phyloP scores from a whole-genome alignment of 1,140 invertebrate genomes.

The Drosophila jambulina region DNA sequence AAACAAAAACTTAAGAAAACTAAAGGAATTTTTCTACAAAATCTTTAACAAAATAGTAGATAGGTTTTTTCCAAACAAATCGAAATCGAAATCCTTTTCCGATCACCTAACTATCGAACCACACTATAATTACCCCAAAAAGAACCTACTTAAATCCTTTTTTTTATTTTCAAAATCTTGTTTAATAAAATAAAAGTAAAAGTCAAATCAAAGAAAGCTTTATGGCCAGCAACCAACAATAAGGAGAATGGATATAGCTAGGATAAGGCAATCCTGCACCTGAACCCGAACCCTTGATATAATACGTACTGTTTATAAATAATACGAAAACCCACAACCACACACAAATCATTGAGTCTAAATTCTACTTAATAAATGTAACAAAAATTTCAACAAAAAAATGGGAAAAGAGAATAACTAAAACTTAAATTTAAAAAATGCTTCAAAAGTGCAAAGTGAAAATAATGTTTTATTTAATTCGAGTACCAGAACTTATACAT shows the following conservation, averaged over 20 bases:
- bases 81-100: constrained; percentile 27
- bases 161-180: constrained; percentile 33
- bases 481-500: constrained; percentile 71
- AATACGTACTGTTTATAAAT: constrained; percentile 56
- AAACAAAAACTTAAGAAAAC: constrained; percentile 10
- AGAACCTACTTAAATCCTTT: constrained; percentile 19
- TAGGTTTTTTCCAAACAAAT: constrained; percentile 31
- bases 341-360: constrained; percentile 58
- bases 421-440: constrained; percentile 40
- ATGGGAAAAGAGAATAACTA: constrained; percentile 22
- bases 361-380: constrained; percentile 67
- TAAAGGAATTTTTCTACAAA: constrained; percentile 45
- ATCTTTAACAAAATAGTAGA: constrained; percentile 51
- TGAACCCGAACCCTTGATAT: constrained; percentile 22
- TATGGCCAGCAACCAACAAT: constrained; percentile 55
- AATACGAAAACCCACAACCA: constrained; percentile 32
- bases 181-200: constrained; percentile 18
- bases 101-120: constrained; percentile 28
- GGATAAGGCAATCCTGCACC: constrained; percentile 37
- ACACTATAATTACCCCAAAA: constrained; percentile 26
- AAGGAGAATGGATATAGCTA: constrained; percentile 36
- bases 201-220: constrained; percentile 55
- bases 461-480: constrained; percentile 58
- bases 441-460: constrained; percentile 72
- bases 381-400: constrained; percentile 34